phyloP scores from a whole-genome alignment of 2,113 vertebrate species.

The Pollimyrus isidori region DNA sequence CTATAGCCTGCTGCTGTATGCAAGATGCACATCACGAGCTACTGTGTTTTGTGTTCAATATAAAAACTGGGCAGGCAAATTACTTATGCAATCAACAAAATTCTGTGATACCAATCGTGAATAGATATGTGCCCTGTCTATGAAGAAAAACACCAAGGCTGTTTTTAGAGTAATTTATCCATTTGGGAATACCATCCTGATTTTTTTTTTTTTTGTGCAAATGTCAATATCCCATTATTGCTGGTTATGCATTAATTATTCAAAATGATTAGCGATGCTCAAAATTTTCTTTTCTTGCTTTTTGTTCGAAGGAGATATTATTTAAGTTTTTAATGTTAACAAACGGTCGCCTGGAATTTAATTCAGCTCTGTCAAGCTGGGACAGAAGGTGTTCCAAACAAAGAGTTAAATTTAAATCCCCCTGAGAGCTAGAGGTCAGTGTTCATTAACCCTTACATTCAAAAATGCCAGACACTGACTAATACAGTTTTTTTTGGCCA shows the following conservation, averaged over 20 bases:
- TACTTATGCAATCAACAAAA: not conserved
- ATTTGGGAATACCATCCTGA: not conserved
- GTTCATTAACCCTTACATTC: conserved; percentile 16
- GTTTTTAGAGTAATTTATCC: not conserved
- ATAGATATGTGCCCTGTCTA: not conserved
- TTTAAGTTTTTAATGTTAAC: not conserved
- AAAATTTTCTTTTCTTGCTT: not conserved
- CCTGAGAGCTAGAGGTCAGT: not conserved
- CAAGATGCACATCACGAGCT: not conserved
- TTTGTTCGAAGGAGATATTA: not conserved
- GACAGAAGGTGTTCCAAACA: conserved; percentile 7
- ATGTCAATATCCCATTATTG: conserved; percentile 9
- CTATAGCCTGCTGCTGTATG: not conserved
- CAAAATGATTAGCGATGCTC: conserved; percentile 2
- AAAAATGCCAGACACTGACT: conserved; percentile 9
- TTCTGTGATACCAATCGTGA: not conserved
- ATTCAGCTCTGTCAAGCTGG: not conserved
- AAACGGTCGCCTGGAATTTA: not conserved
- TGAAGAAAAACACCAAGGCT: not conserved
- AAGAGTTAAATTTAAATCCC: conserved; percentile 18
- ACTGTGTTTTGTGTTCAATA: not conserved
- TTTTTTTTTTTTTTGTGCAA: not conserved
- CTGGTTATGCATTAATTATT: not conserved
- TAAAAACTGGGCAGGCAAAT: not conserved
- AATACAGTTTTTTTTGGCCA: not conserved